These are phyloP conservation scores for Otocyon megalotis DNA, from an alignment of 2,113 vertebrate genomes.

Conservation along the genomic window DNA sequence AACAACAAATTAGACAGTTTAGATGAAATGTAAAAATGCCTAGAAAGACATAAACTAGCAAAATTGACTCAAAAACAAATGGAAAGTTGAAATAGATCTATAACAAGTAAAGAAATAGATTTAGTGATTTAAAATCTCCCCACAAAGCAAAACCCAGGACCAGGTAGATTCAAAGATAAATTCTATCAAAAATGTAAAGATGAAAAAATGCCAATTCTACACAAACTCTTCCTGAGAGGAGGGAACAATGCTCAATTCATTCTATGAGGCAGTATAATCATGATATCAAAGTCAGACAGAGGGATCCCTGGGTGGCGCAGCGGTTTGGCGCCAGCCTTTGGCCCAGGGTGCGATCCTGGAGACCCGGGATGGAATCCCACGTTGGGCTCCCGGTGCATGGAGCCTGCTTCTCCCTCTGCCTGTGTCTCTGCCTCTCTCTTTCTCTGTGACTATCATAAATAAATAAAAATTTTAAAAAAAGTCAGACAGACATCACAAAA, in stretches of 20 bases:
- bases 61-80: background rate
- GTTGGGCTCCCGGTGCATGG: too few species aligned
- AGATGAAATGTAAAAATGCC: constrained; percentile 6
- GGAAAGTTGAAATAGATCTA: background rate
- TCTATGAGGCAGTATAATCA: background rate
- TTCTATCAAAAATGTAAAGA: constrained; percentile 15
- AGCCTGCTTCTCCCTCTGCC: too few species aligned
- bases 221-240: background rate
- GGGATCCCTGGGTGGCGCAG: too few species aligned
- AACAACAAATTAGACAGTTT: background rate
- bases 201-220: background rate
- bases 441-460: too few species aligned
- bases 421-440: too few species aligned
- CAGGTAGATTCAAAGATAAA: background rate
- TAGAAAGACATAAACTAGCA: background rate
- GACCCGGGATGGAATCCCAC: too few species aligned
- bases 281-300: background rate
- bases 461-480: too few species aligned
- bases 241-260: background rate
- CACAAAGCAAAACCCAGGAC: background rate
- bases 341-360: too few species aligned
- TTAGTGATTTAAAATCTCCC: constrained; percentile 25
- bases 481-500: background rate
- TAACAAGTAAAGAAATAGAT: constrained; percentile 18
- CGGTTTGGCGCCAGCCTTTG: too few species aligned